Base-by-base conservation (phyloP, 2,888 invertebrate species). In the Cataglyphis cursor region DNA sequence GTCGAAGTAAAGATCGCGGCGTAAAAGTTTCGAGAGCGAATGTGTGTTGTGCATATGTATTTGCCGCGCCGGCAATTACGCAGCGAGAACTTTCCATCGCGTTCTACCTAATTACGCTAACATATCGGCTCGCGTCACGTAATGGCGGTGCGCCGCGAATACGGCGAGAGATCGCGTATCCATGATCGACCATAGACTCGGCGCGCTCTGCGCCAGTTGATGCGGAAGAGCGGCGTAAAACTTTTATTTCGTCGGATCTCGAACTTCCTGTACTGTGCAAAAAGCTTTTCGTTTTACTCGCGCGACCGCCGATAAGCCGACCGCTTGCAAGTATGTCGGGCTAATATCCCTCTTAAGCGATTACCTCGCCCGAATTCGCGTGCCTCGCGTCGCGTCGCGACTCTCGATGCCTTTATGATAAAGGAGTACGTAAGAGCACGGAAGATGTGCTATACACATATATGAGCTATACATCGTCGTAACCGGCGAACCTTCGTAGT, bases 91-190 rank as follows among this genome's bases (percentile, higher is more conserved):
- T 90, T 90, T 86, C 85, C 81, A 64, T 85, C 88, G 51, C 51
- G 82, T 61, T 66, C 70, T 68, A 75, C 70, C 90, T 90, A 91
- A 91, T 91, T 92, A 87, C 83, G 85, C 83, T 87, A 87, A 88
- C 88, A 84, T 87, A 89, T 91, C 86, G 90, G 85, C 87, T 66
- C 70, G 76, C 72, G 87, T 88, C 88, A 87, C 85, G 90, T 90
- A 85, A 91, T 87, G 82, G 72, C 57, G 81, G 76, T 59, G 61
- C 81, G 68, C 83, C 64, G 81, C 35, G 21, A 51, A 15, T n/a
- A 38, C 38, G 12, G 28, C 35, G 54, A 28, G 85, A 76, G 83
- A 86, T 88, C 82, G 75, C 87, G 78, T 85, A 85, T 86, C 84
- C 85, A 75, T 68, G 81, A 81, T 81, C 83, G 82, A 85, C 84